These are phyloP conservation scores for Hipposideros larvatus DNA, from an alignment of 2,797 vertebrate species.

Conservation along the genomic window DNA sequence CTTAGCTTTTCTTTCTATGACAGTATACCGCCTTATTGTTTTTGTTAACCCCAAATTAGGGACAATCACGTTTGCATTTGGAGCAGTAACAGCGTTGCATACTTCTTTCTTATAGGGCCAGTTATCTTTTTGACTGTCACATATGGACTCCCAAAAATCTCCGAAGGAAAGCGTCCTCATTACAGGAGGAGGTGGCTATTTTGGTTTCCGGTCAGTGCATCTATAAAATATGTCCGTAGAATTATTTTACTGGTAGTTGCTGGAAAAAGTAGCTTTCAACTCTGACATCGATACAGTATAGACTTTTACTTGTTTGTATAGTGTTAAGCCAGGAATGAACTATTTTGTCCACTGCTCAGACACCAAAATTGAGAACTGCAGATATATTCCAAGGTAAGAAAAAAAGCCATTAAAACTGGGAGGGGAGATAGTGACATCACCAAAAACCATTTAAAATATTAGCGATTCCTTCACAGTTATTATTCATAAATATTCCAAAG, in stretches of 20 bases:
- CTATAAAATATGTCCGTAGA: not conserved
- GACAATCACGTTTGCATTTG: rapidly evolving
- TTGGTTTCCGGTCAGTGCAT: conserved; percentile 94
- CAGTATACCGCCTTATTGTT: not conserved
- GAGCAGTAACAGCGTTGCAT: rapidly evolving
- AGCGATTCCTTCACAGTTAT: not conserved
- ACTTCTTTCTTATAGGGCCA: conserved; percentile 67
- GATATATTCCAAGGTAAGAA: not conserved
- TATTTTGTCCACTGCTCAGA: not conserved
- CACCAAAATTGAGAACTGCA: not conserved
- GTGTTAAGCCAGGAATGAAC: not conserved
- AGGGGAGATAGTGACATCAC: not conserved
- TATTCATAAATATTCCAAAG: conserved; percentile 26
- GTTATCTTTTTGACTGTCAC: not conserved
- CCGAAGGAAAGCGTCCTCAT: conserved; percentile 89
- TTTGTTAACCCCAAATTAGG: not conserved
- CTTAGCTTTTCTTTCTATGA: not conserved
- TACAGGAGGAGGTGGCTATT: conserved; percentile 96
- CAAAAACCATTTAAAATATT: not conserved
- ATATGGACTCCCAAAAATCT: conserved; percentile 79
- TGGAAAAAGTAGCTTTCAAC: not conserved
- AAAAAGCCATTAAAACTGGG: not conserved
- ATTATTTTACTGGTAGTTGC: conserved; percentile 6
- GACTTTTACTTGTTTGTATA: not conserved
- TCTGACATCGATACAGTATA: not conserved